Evolutionary conservation across 2,113 vertebrate genomes (phyloP), one percentile per base, ranked within the genome.

Genomic region (Arvicanthis niloticus): DNA sequence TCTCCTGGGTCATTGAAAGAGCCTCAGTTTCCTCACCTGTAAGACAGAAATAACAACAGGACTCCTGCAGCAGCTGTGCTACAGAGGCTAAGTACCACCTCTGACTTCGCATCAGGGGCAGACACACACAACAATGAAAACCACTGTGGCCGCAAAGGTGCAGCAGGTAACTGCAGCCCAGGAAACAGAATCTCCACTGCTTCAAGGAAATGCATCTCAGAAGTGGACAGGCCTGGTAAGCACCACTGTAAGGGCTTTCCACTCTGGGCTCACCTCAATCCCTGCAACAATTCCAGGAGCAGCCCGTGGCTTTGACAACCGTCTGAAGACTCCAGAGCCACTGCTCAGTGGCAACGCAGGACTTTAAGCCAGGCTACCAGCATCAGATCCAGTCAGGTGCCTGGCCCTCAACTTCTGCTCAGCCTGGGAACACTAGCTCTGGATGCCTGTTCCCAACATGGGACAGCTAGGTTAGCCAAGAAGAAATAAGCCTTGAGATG

Each of bases 291-390:
- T 22, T 67, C 84, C 65, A 87, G 29, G 65, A 37, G 3, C 1
- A 58, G 24, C 9, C 65, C 78, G 31, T 87, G 58, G 93, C n/a
- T 73, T 67, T 60, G 81, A 77, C 77, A 62, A 90, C 93, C 77
- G 93, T 90, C 96, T 60, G 77, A n/a, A 12, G 95, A 51, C 31
- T 94, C 91, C 76, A 58, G 93, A 87, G 51, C 89, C 75, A 60
- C 3, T 7, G 53, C 3, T 7, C 48, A 94, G 85, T 10, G 19
- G 2, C 76, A 10, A 8, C 42, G 15, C 17, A 51, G 75, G 68
- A 40, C 34, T 19, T 2, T 65, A 62, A 60, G 21, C 31, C 22
- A 76, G 45, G 82, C 6, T 7, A 6, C 12, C 0, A 16, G 84
- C 48, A 51, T 22, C 17, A 45, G 70, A n/a, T 21, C 16, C 70